Evolutionary conservation across 2,797 vertebrate species (phyloP), one percentile per base, ranked within the genome.

Genomic region (Eurystomus glaucurus): DNA sequence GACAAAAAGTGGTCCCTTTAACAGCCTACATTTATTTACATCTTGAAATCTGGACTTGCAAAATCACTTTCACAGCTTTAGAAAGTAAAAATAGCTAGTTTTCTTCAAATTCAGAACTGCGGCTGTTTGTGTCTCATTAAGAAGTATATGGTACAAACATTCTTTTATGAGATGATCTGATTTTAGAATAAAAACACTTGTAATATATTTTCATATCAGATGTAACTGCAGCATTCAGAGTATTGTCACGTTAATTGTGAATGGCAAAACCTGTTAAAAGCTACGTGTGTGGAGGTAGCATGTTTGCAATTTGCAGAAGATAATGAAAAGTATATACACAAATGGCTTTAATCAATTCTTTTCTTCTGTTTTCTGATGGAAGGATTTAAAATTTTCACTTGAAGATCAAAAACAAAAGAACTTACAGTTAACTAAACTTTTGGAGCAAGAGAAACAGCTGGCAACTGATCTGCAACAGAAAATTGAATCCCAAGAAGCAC

Each of bases 311-410:
- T 89, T 48, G 45, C 29, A n/a, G 62, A 64, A 78, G 39, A 31
- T 58, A 55, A 58, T 39, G 33, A 41, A 33, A 79, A 81, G 46
- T 79, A 52, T 79, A 52, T 69, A 65, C 12, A 60, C 69, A 33
- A 82, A 70, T 62, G 10, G 29, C 72, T 80, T 48, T 76, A 54
- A 43, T 90, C 8, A 21, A 2, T 97, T 65, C 35, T 92, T 92
- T 93, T 83, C 68, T 78, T 94, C 23, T 50, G 3, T 70, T 92
- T 96, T 89, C 51, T 90, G n/a, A 35, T 91, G 87, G 43, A 96
- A 99, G 99, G 99, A 99, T 95, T 97, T 99, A 69, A 98, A 98
- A 66, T 98, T 99, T 87, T 96, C 98, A 83, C 97, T 99, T 91
- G 99, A 99, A 93, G 98, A 99, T 95, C 98, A 99, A 97, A 99